phyloP scores from a whole-genome alignment of 2,888 invertebrate genomes.

The Stenchaetothrips biformis region DNA sequence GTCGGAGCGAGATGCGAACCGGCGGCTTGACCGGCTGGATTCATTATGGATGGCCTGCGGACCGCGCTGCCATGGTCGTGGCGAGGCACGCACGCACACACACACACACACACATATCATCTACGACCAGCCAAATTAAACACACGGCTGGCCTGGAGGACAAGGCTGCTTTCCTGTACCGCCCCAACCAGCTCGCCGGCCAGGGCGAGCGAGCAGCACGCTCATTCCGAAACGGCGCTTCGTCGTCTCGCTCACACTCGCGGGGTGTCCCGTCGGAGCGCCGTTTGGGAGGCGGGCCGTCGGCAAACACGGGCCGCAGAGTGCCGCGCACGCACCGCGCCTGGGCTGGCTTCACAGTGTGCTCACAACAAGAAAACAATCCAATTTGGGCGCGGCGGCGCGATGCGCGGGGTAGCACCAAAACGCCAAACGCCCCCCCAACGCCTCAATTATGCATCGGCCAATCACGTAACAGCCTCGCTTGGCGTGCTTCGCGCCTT shows the following conservation, averaged over 20 bases:
- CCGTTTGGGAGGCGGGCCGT: no score
- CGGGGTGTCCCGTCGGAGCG: not conserved
- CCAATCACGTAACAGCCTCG: constrained; percentile 33
- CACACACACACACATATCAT: not conserved
- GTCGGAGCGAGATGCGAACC: not conserved
- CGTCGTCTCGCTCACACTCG: not conserved
- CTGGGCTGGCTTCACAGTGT: not conserved
- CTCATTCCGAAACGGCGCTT: not conserved
- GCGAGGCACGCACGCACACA: not conserved
- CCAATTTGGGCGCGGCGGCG: not conserved
- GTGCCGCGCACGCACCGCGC: no score
- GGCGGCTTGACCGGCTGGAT: not conserved
- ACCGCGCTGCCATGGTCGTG: not conserved
- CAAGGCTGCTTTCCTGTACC: not conserved
- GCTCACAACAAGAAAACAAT: constrained; percentile 21
- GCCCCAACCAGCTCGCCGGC: not conserved
- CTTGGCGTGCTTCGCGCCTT: constrained; percentile 21
- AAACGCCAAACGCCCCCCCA: constrained; percentile 11
- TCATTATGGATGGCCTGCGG: no score
- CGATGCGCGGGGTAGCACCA: constrained; percentile 11
- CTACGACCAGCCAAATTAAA: not conserved
- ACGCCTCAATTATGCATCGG: constrained; percentile 28
- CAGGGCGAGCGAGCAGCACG: not conserved
- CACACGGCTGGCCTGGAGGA: constrained; percentile 2
- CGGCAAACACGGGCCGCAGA: no score